phyloP scores from a whole-genome alignment of 2,888 invertebrate genomes.

The Drosophila nigritarsus region DNA sequence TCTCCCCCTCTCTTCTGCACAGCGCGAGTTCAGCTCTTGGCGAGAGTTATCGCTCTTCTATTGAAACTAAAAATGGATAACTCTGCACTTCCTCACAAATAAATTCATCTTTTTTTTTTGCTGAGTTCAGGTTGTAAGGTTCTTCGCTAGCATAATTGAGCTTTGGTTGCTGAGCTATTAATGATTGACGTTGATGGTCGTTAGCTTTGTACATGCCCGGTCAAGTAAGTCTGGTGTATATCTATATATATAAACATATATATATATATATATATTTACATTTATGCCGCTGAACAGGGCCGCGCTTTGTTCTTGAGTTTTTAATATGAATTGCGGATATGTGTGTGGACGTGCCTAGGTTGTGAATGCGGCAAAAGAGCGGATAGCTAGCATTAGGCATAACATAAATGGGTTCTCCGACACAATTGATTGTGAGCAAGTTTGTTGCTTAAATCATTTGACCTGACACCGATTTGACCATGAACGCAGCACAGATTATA shows the following conservation, averaged over 20 bases:
- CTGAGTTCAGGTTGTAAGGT: constrained; percentile 43
- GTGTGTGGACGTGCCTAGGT: constrained; percentile 61
- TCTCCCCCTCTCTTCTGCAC: not conserved
- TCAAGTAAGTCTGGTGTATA: constrained; percentile 19
- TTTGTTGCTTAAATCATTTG: constrained; percentile 36
- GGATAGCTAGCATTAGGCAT: constrained; percentile 2
- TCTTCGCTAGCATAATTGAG: constrained; percentile 32
- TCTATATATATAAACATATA: not conserved
- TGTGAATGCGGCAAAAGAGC: constrained; percentile 43
- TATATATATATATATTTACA: not conserved
- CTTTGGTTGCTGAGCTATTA: constrained; percentile 27
- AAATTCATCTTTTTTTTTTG: not conserved
- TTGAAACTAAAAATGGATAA: constrained; percentile 6
- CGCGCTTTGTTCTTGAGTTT: constrained; percentile 71
- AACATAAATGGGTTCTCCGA: constrained; percentile 18
- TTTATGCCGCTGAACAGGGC: constrained; percentile 37
- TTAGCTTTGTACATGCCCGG: constrained; percentile 25
- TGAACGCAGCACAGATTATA: constrained; percentile 13
- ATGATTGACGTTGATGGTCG: constrained; percentile 49
- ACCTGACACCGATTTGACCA: constrained; percentile 30
- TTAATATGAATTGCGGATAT: constrained; percentile 67
- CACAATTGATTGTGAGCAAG: constrained; percentile 5
- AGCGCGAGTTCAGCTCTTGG: constrained; percentile 17
- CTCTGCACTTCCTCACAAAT: constrained; percentile 13
- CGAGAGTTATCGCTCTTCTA: constrained; percentile 1